phyloP scores from a whole-genome alignment of 2,888 invertebrate genomes.

The Alentia gelatinosa region DNA sequence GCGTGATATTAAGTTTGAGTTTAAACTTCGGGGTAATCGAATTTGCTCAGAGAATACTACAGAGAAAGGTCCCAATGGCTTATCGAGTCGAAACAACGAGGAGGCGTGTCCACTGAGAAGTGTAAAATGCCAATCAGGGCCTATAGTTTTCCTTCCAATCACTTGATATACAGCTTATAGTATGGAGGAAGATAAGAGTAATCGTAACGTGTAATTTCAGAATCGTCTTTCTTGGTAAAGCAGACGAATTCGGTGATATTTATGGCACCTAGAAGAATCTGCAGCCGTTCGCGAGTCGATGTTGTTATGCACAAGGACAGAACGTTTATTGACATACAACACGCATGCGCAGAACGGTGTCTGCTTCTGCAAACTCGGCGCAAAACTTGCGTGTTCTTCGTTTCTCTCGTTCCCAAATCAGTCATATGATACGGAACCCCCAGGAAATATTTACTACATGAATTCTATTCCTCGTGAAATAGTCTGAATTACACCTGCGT shows the following conservation, averaged over 20 bases:
- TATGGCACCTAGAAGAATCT: not conserved
- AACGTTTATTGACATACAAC: not conserved
- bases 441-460: too few species aligned
- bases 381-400: not conserved
- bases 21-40: not conserved
- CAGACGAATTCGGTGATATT: not conserved
- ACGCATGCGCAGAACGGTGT: not conserved
- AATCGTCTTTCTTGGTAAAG: not conserved
- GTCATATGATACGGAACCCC: too few species aligned
- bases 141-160: not conserved
- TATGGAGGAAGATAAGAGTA: not conserved
- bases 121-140: not conserved
- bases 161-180: not conserved
- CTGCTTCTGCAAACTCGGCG: not conserved
- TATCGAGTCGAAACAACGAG: not conserved
- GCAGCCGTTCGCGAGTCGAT: not conserved
- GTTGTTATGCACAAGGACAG: conserved; percentile 9
- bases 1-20: not conserved
- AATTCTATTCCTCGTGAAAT: too few species aligned
- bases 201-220: not conserved
- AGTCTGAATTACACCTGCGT: too few species aligned
- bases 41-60: not conserved
- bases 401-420: too few species aligned
- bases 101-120: not conserved
- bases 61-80: not conserved